Conservation (phyloP, 2,797 vertebrate genomes). For the Amniataba percoides region DNA sequence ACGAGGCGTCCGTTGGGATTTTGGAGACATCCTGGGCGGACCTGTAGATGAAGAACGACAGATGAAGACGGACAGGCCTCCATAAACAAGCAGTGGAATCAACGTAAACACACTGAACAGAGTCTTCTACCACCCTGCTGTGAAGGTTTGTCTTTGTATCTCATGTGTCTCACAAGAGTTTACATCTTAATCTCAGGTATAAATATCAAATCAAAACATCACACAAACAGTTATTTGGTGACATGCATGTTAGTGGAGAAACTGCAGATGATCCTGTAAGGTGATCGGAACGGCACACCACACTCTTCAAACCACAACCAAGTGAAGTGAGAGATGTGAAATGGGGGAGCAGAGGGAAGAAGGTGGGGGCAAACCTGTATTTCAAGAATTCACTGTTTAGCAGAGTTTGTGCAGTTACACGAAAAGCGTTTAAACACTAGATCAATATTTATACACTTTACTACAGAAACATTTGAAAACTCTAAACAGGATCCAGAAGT, state of each 20-base stretch:
- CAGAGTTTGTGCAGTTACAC: constrained; percentile 26
- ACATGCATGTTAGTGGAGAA: constrained; percentile 72
- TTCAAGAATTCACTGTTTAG: constrained; percentile 41
- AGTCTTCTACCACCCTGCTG: constrained; percentile 26
- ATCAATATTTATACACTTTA: constrained; percentile 19
- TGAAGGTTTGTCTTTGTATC: constrained; percentile 17
- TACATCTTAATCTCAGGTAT: background rate
- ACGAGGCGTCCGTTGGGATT: constrained; percentile 96
- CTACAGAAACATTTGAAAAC: constrained; percentile 1
- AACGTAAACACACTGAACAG: constrained; percentile 3
- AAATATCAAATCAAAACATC: constrained; percentile 17
- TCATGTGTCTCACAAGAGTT: constrained; percentile 19
- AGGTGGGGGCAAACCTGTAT: constrained; percentile 14
- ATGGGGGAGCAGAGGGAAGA: constrained; percentile 19
- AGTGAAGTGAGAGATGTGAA: constrained; percentile 41
- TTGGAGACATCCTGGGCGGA: constrained; percentile 99
- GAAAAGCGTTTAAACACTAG: constrained; percentile 10
- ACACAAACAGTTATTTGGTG: constrained; percentile 36
- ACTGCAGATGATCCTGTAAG: constrained; percentile 34
- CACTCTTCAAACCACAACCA: constrained; percentile 58
- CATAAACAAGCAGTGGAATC: constrained; percentile 4
- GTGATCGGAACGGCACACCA: constrained; percentile 56
- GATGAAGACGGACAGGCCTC: constrained; percentile 18
- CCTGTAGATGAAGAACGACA: constrained; percentile 80
- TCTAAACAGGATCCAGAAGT: background rate